Base-by-base conservation (phyloP, 2,888 invertebrate genomes). In the Brenthis daphne region DNA sequence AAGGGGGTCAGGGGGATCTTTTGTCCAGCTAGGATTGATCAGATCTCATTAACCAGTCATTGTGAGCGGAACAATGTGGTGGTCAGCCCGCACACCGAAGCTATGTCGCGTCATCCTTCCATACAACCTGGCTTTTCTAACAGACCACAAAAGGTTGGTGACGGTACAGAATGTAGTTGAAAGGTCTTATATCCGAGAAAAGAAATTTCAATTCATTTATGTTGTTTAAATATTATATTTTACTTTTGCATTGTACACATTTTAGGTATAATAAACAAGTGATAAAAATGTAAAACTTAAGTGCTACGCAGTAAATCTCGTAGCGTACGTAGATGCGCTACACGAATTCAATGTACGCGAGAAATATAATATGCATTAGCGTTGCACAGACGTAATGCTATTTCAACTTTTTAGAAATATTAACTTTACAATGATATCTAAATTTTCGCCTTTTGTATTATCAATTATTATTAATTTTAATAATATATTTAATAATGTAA, bases 41-140 rank as follows among this genome's bases (percentile, higher is more conserved):
- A 85, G 90, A 90, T 92, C 92, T 92, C 92, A 91, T 92, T 92
- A 92, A 89, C 88, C 86, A 90, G 91, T 90, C 89, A 91, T 91
- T 92, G 92, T 92, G 85, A 85, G 81, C 79, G 74, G 83, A 86
- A 89, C 88, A 88, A 88, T 83, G 80, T 81, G 74, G 79, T 79
- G 79, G 75, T 79, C 80, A 83, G 80, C 67, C 84, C 82, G 75
- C 76, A 76, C 75, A 79, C 79, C 79, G 73, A 74, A 71, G 77
- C 82, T 81, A 80, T 83, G 84, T 82, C 84, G 79, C 80, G 85
- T 84, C 85, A 86, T 86, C 83, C 74, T 75, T 74, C 67, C 72
- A 75, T 75, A 69, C 69, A 72, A 74, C 72, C 71, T 73, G 68
- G 50, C 65, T 61, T 64, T 69, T 69, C 67, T 51, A 50, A 67